Evolutionary conservation across 2,888 invertebrate species (phyloP).

Genomic region (Tinea semifulvella): DNA sequence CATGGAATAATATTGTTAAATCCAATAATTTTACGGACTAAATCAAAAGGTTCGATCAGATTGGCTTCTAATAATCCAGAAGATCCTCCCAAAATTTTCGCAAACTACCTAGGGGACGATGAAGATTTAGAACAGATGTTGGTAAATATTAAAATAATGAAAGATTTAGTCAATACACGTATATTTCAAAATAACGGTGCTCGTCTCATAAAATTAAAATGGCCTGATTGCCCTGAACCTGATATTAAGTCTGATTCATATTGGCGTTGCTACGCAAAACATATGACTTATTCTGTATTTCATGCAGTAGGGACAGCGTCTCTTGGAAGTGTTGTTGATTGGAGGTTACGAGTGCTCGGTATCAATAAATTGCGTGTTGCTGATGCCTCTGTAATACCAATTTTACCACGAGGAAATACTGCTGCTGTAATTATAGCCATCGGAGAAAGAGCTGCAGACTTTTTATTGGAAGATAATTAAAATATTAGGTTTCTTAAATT

Average conservation of each 20-base stretch:
- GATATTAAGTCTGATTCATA: conserved; percentile 1
- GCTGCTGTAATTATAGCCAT: conserved; percentile 36
- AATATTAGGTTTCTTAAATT: background rate
- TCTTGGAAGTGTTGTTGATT: conserved; percentile 35
- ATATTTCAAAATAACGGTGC: background rate
- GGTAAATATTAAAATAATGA: background rate
- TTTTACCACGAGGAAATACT: conserved; percentile 32
- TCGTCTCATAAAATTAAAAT: background rate
- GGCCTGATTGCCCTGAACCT: background rate
- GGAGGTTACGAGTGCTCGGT: conserved; percentile 32
- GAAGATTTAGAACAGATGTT: conserved; percentile 57
- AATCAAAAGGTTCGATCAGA: conserved; percentile 63
- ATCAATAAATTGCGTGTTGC: conserved; percentile 32
- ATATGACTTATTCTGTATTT: conserved; percentile 33
- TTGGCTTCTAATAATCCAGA: conserved; percentile 56
- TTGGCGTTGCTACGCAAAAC: conserved; percentile 13
- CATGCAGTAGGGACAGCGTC: conserved; percentile 38
- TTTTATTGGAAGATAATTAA: conserved; percentile 23
- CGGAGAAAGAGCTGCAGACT: conserved; percentile 35
- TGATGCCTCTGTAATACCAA: conserved; percentile 32
- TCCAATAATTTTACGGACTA: conserved; percentile 48
- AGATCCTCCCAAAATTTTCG: conserved; percentile 63
- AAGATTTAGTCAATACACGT: background rate
- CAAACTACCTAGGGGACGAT: conserved; percentile 68
- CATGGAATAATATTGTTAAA: conserved; percentile 38